These are phyloP conservation scores for Plagiodera versicolora DNA, from an alignment of 2,888 invertebrate genomes.

Conservation along the genomic window DNA sequence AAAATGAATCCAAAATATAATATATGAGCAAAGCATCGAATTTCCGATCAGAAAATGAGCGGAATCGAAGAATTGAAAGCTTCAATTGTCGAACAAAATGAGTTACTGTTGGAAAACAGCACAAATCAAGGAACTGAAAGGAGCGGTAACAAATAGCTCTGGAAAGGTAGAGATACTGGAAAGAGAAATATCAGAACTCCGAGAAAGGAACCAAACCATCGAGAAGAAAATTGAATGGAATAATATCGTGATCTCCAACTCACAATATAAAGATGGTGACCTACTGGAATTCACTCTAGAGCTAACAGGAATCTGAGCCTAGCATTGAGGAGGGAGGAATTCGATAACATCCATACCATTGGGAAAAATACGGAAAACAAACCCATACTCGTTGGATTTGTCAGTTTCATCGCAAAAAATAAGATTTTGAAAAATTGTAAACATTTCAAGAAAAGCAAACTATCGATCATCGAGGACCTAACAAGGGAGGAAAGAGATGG, in stretches of 20 bases:
- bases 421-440: conserved; percentile 5
- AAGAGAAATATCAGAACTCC: not conserved
- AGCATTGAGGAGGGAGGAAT: not conserved
- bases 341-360: not conserved
- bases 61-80: not conserved
- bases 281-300: not conserved
- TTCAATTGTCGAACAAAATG: conserved; percentile 1
- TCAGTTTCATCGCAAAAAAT: not conserved
- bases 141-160: not conserved
- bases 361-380: conserved; percentile 1
- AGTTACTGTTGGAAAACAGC: not conserved
- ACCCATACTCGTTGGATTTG: conserved; percentile 4
- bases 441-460: not conserved
- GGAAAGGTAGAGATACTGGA: not conserved
- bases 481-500: conserved; percentile 5
- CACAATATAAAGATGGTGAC: not conserved
- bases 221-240: not conserved
- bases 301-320: not conserved
- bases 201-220: not conserved
- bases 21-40: conserved; percentile 1
- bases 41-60: not conserved
- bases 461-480: conserved; percentile 1
- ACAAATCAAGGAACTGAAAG: conserved; percentile 1
- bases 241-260: not conserved
- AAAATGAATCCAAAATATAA: no score